Percentiles rank a stretch among this genome's conserved stretches.
Evolutionary conservation across 2,113 vertebrate species (phyloP).

Genomic region (Phocoena sinus): DNA sequence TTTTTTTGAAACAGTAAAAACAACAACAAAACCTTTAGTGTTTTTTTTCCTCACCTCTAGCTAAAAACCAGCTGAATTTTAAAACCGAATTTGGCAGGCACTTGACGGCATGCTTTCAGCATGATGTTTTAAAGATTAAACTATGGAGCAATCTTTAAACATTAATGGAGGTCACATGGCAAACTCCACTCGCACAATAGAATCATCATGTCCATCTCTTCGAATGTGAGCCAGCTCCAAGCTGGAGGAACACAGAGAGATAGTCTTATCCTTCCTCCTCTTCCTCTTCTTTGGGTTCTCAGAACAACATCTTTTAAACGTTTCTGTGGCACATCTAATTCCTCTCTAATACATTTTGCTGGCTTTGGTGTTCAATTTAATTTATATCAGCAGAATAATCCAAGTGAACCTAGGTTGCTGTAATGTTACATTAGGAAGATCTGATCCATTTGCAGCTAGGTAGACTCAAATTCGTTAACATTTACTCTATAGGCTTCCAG

Average conservation of each 20-base stretch:
- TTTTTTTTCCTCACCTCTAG: constrained; percentile 5
- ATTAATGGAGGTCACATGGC: constrained; percentile 56
- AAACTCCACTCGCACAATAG: not conserved
- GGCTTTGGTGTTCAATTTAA: constrained; percentile 63
- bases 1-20: constrained; percentile 20
- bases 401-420: constrained; percentile 65
- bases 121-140: constrained; percentile 64
- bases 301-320: constrained; percentile 44
- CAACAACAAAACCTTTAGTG: constrained; percentile 14
- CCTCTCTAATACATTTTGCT: constrained; percentile 55
- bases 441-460: constrained; percentile 67
- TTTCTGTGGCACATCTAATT: constrained; percentile 48
- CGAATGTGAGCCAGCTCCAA: not conserved
- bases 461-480: constrained; percentile 71
- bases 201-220: constrained; percentile 20
- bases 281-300: constrained; percentile 1
- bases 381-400: constrained; percentile 66
- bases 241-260: not conserved
- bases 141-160: constrained; percentile 34
- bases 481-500: constrained; percentile 72
- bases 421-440: constrained; percentile 64
- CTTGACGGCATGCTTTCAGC: constrained; percentile 52
- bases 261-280: not conserved
- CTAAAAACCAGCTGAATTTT: constrained; percentile 61
- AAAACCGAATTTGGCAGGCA: constrained; percentile 60